A percentile compares a stretch with the other conserved stretches of the same genome.
Conservation (phyloP, 1,140 invertebrate genomes). For the Episyrphus balteatus region DNA sequence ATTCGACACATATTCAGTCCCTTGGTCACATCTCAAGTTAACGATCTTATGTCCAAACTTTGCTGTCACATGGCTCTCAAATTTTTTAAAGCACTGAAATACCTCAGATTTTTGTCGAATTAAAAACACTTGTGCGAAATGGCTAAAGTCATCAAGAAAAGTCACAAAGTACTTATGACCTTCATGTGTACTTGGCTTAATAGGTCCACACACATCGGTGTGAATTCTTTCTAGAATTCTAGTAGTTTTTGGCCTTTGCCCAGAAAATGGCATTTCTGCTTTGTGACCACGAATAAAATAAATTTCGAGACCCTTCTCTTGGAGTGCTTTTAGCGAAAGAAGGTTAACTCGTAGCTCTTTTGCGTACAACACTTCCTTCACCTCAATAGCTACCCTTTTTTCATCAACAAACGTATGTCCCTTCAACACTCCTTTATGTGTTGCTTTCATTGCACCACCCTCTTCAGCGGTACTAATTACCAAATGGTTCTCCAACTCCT, state of each 20-base stretch:
- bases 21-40: constrained; percentile 14
- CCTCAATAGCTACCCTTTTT: not conserved
- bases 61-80: not conserved
- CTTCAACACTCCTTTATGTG: not conserved
- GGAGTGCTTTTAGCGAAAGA: not conserved
- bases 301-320: not conserved
- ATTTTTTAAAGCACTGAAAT: not conserved
- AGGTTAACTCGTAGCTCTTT: not conserved
- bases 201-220: too few species aligned
- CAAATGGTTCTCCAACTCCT: not conserved
- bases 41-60: constrained; percentile 11
- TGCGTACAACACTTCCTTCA: not conserved
- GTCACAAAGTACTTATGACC: not conserved
- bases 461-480: not conserved
- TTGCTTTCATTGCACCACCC: not conserved
- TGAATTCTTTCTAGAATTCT: not conserved
- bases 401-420: not conserved
- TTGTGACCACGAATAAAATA: not conserved
- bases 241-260: not conserved
- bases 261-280: not conserved
- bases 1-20: constrained; percentile 6
- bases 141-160: not conserved
- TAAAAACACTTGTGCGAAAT: not conserved
- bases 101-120: not conserved
- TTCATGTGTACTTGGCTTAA: not conserved